Evolutionary conservation across 2,888 invertebrate species (phyloP), one percentile per base, ranked within the genome.

Genomic region (Piscicola geometra): DNA sequence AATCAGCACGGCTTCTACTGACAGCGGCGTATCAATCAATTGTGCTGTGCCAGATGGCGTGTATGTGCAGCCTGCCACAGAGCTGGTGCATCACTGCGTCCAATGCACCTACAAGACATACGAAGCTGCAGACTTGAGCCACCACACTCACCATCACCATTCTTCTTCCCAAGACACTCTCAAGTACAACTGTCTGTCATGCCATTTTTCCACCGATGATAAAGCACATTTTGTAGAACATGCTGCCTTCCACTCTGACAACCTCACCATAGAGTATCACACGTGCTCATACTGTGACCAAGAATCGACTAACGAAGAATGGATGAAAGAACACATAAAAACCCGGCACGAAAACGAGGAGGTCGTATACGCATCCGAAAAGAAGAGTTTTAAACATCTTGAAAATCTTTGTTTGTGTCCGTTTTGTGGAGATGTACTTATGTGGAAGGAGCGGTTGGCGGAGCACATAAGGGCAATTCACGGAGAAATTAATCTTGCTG

Each of bases 371-470:
- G n/a, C n/a, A 47, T n/a, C 56, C 28, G 41, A 35, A 70, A 56
- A 72, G 30, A 47, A 47, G 50, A 47, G 35, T 15, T 69, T 76
- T 12, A 30, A 35, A 15, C 75, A 77, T 32, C 69, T 76, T 0
- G 60, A 74, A 56, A 70, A 75, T 56, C 69, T 77, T 74, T 67
- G 68, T 15, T n/a, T 68, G 28, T 77, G 77, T 75, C 75, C 77
- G 3, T 35, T 77, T n/a, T 77, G 77, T 33, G 30, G 33, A 15
- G 74, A 56, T 9, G 67, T 36, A 3, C 74, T 64, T 30, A 60
- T 67, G 33, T 77, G 77, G 77, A 76, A 76, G 67, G 30, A 33
- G 52, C 60, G 73, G 18, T 77, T 76, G n/a, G 60, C 71, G 18
- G 33, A 70, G 32, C 77, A 77, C 68, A 33, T 77, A 3, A 33